Evolutionary conservation across 2,113 vertebrate species (phyloP).

Genomic region (Tor tambroides): DNA sequence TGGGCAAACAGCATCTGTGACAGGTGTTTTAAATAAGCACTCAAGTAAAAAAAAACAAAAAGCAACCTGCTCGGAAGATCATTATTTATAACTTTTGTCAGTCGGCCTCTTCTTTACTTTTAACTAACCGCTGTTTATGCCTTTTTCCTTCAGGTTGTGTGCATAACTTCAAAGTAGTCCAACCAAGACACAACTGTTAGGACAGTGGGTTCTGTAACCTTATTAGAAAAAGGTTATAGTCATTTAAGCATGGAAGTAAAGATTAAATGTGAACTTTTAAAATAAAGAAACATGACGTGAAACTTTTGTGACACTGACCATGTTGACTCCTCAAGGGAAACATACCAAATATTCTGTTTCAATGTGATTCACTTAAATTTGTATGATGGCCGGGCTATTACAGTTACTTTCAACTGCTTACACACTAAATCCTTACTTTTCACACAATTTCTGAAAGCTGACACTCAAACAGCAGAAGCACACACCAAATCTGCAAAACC

Average conservation of each 20-base stretch:
- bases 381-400: not conserved
- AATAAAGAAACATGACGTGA: not conserved
- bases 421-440: too few relatives aligned
- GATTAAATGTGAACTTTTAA: too few relatives aligned
- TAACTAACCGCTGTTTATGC: slow-evolving; percentile 48
- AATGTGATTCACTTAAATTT: not conserved
- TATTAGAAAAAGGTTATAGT: not conserved
- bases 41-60: not conserved
- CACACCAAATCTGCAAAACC: too few relatives aligned
- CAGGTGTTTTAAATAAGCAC: slow-evolving; percentile 49
- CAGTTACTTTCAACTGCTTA: too few relatives aligned
- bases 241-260: too few relatives aligned
- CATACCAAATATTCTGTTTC: not conserved
- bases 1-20: slow-evolving; percentile 10
- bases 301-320: not conserved
- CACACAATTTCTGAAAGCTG: too few relatives aligned
- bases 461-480: too few relatives aligned
- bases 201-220: not conserved
- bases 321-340: not conserved
- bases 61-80: slow-evolving; percentile 22
- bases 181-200: not conserved
- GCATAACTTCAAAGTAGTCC: not conserved
- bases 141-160: not conserved
- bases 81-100: slow-evolving; percentile 22
- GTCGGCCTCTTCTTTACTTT: not conserved